phyloP scores from a whole-genome alignment of 1,140 invertebrate species.

The Zophobas atratus region DNA sequence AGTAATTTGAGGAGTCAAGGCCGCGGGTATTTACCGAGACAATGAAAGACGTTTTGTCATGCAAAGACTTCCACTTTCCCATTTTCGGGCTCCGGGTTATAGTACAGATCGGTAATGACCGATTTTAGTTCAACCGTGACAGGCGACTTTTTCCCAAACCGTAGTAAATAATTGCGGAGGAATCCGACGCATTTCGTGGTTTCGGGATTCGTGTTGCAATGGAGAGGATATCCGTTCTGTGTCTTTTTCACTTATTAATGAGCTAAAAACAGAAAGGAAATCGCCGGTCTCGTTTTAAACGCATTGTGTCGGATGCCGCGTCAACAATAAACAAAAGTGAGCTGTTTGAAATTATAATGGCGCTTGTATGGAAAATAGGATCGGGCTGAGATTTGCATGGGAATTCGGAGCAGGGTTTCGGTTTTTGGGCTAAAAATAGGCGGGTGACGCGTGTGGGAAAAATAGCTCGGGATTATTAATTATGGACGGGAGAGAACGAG shows the following conservation, averaged over 20 bases:
- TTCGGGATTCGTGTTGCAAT: slow-evolving; percentile 10
- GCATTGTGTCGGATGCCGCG: neutral
- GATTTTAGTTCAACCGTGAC: slow-evolving; percentile 4
- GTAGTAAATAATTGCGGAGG: neutral
- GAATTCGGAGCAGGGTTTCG: too few relatives aligned
- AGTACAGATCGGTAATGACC: neutral
- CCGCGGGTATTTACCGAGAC: slow-evolving; percentile 17
- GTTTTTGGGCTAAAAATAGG: too few relatives aligned
- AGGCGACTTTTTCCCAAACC: slow-evolving; percentile 5
- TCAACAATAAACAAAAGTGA: too few relatives aligned
- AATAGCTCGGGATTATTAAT: too few relatives aligned
- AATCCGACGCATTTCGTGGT: neutral
- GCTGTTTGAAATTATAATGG: too few relatives aligned
- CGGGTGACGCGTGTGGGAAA: too few relatives aligned
- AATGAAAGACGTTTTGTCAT: slow-evolving; percentile 22
- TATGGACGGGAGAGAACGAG: too few relatives aligned
- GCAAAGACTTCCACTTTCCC: neutral
- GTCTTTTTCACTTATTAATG: slow-evolving; percentile 13
- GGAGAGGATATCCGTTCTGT: slow-evolving; percentile 12
- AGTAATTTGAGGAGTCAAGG: slow-evolving; percentile 42
- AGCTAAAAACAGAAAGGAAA: neutral
- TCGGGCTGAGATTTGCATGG: too few relatives aligned
- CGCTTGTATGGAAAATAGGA: too few relatives aligned
- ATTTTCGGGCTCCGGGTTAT: neutral
- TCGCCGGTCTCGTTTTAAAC: neutral